phyloP scores from a whole-genome alignment of 2,113 vertebrate species.

The Malaclemys terrapin region DNA sequence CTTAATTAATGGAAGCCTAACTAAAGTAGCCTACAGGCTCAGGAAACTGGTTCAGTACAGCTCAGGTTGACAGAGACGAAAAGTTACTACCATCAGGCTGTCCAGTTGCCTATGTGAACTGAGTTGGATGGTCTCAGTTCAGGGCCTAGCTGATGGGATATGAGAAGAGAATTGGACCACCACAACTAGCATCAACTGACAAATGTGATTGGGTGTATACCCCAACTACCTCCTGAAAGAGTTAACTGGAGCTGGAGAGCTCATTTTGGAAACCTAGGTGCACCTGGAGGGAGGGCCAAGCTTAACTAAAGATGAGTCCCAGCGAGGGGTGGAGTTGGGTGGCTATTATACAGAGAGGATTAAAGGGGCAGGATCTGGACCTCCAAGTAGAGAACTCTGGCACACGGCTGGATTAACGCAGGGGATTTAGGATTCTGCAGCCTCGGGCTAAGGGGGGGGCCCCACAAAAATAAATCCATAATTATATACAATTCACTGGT shows the following conservation, averaged over 20 bases:
- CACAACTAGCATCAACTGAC: background rate
- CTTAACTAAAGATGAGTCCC: background rate
- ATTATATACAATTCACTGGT: too few species aligned
- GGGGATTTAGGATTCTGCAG: too few species aligned
- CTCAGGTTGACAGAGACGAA: background rate
- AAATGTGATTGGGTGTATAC: background rate
- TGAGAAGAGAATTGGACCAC: background rate
- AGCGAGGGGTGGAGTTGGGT: background rate
- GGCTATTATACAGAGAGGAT: background rate
- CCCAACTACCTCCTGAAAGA: background rate
- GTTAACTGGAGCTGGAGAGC: background rate
- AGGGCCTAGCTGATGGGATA: background rate
- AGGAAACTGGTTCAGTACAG: background rate
- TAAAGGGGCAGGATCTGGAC: background rate
- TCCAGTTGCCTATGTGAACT: background rate
- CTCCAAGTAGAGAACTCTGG: background rate
- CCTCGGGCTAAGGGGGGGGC: too few species aligned
- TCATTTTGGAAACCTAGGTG: background rate
- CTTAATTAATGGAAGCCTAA: background rate
- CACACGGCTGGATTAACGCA: background rate
- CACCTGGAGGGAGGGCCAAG: background rate
- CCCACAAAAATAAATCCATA: too few species aligned
- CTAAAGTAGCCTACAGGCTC: rapidly evolving
- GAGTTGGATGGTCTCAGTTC: rapidly evolving
- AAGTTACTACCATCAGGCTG: background rate